These are phyloP conservation scores for Nomada hirtipes DNA, from an alignment of 2,888 invertebrate genomes.

Conservation along the genomic window DNA sequence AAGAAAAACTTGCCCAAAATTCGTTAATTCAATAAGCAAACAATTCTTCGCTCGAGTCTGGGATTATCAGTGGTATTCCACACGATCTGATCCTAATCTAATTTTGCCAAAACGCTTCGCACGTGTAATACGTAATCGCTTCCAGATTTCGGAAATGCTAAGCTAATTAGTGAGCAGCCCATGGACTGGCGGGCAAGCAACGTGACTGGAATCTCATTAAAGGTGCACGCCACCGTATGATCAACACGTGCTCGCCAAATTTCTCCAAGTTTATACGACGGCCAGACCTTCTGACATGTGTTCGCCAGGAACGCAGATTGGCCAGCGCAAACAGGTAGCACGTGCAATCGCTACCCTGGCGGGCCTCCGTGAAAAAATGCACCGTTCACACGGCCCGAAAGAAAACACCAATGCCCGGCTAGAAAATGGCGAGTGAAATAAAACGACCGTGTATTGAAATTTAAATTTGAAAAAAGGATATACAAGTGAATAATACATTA, in stretches of 20 bases:
- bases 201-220: slow-evolving; percentile 78
- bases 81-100: not conserved
- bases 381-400: not conserved
- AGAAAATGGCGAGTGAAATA: not conserved
- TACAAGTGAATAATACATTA: too few relatives aligned
- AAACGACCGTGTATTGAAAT: too few relatives aligned
- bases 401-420: too few relatives aligned
- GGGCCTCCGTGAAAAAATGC: not conserved
- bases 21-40: not conserved
- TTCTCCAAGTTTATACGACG: slow-evolving; percentile 55
- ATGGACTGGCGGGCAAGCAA: slow-evolving; percentile 38
- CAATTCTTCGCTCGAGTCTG: not conserved
- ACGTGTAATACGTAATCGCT: not conserved
- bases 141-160: not conserved
- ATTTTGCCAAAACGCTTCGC: not conserved
- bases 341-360: slow-evolving; percentile 40
- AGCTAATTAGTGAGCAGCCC: slow-evolving; percentile 14
- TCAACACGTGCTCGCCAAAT: slow-evolving; percentile 74
- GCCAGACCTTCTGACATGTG: slow-evolving; percentile 64
- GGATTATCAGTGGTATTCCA: not conserved
- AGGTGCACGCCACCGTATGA: slow-evolving; percentile 54
- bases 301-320: slow-evolving; percentile 58
- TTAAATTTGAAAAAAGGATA: too few relatives aligned
- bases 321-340: slow-evolving; percentile 69
- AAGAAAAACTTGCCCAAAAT: not conserved